These are phyloP conservation scores for Ichneumoninae sp. DNA, from an alignment of 2,888 invertebrate genomes.

Conservation along the genomic window DNA sequence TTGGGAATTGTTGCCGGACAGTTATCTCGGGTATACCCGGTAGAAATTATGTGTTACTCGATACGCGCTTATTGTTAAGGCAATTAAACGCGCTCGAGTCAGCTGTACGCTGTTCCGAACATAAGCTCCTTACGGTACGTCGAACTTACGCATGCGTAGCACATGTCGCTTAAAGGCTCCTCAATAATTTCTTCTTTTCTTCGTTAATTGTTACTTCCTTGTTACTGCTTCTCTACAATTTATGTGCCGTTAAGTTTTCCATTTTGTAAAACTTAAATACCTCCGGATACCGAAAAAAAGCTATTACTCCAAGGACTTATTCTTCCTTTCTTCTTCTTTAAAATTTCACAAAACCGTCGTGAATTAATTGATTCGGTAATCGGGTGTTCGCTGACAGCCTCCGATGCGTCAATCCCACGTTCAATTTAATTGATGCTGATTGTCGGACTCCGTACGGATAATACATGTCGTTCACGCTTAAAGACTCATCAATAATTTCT, in stretches of 20 bases:
- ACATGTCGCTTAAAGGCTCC: slow-evolving; percentile 9
- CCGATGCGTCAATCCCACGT: neutral
- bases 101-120: slow-evolving; percentile 17
- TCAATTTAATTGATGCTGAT: neutral
- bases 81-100: slow-evolving; percentile 3
- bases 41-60: neutral
- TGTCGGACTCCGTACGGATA: no score
- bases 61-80: neutral
- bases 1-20: neutral
- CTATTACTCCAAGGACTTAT: no score
- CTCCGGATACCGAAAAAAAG: no score
- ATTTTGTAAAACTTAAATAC: no score
- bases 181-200: slow-evolving; percentile 1
- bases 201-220: neutral
- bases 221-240: no score
- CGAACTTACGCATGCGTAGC: slow-evolving; percentile 27
- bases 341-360: no score
- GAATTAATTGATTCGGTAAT: no score
- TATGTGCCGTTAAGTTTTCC: no score
- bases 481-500: neutral
- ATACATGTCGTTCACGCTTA: no score
- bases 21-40: neutral
- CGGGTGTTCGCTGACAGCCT: no score
- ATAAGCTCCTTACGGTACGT: slow-evolving; percentile 49
- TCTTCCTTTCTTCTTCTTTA: no score